Base-by-base conservation (phyloP, 2,888 invertebrate species). In the Drosophila borborema region DNA sequence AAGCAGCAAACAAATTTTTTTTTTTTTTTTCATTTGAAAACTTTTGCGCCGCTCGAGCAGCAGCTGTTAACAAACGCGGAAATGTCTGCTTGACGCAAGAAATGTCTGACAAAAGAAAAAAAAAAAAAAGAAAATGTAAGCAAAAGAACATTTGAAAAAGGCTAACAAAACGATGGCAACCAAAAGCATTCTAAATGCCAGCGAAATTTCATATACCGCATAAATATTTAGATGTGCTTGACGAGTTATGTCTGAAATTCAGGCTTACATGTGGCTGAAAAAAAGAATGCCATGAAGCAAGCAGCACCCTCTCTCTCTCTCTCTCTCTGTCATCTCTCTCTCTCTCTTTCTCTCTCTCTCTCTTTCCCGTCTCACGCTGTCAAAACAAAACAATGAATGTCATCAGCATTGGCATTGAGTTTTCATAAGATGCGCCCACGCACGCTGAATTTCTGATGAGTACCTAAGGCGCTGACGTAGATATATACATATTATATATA, bases 351-450 rank as follows among this genome's bases (percentile, higher is more conserved):
- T 6, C 14, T 16, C 16, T 38, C 14, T 16, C 38, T 40, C 16
- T 7, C 38, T 38, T 5, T 40, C 16, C 7, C 9, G 9, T 16
- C 16, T n/a, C 16, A 9, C 5, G 14, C 64, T 46, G 64, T 64
- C 72, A 78, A 66, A 82, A 80, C 85, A 85, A 85, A 87, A 86
- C 85, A 86, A 86, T 89, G 88, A 89, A 85, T 85, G 89, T 89
- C 85, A 85, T 85, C 85, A 89, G 49, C 71, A 64, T 54, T 69
- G 82, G 77, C 89, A 84, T 82, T 80, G 87, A 85, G 89, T 84
- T 87, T 80, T 77, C 77, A 87, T 89, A 89, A 82, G 85, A 87
- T 59, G 74, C 75, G 68, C 66, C 81, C 67, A 89, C 87, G 89
- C 87, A 77, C 54, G 65, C 62, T 80, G 85, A 87, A 89, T 85